A percentile compares a stretch with the other conserved stretches of the same genome.
Evolutionary conservation across 2,888 invertebrate genomes (phyloP).

Genomic region (Parapristionchus giblindavisi): DNA sequence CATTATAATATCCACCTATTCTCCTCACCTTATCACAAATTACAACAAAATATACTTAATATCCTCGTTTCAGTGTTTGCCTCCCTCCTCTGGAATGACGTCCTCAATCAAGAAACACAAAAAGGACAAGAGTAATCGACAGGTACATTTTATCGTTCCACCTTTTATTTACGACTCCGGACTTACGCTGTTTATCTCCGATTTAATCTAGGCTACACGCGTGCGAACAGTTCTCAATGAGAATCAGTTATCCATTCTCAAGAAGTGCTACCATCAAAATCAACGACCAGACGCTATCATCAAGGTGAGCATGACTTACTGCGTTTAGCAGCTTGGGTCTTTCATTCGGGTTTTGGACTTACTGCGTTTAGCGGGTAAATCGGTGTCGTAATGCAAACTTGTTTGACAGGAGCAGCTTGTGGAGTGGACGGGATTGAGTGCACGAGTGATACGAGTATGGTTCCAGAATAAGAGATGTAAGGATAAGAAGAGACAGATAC

Average conservation of each 20-base stretch:
- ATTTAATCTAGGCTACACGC: conserved; percentile 83
- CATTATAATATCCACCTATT: not conserved
- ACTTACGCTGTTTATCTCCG: conserved; percentile 12
- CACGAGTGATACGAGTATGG: conserved; percentile 98
- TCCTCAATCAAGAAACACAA: conserved; percentile 26
- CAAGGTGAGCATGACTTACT: conserved; percentile 76
- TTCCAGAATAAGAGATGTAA: conserved; percentile 95
- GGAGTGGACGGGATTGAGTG: conserved; percentile 96
- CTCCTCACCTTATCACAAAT: not conserved
- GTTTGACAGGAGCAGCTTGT: conserved; percentile 84
- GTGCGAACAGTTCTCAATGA: conserved; percentile 98
- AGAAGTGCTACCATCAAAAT: conserved; percentile 96
- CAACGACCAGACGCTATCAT: conserved; percentile 97
- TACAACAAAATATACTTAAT: too few relatives aligned
- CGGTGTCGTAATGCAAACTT: not conserved
- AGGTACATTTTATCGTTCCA: conserved; percentile 25
- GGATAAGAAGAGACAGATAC: conserved; percentile 94
- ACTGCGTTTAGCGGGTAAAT: conserved; percentile 17
- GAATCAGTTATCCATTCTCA: conserved; percentile 93
- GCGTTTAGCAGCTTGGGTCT: not conserved
- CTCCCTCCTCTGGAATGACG: not conserved
- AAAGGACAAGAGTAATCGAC: conserved; percentile 35
- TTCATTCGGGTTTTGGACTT: not conserved
- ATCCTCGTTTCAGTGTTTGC: not conserved
- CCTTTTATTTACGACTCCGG: not conserved